These are phyloP conservation scores for Drosophila histrio DNA, from an alignment of 2,888 invertebrate species.

Conservation along the genomic window DNA sequence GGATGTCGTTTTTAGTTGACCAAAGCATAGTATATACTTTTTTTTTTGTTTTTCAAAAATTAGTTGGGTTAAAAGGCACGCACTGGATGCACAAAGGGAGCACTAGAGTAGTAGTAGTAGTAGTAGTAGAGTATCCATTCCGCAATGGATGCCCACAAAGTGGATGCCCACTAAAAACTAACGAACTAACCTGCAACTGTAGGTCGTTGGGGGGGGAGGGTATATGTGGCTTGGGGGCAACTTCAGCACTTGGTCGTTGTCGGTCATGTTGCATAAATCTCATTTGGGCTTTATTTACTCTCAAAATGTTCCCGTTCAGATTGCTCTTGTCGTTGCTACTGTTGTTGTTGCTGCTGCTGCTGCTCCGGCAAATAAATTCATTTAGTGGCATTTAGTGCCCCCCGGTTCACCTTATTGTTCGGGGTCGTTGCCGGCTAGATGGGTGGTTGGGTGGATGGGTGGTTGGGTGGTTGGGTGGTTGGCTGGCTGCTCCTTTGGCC, in stretches of 20 bases:
- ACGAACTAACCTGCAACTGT: constrained; percentile 55
- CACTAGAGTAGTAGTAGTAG: no score
- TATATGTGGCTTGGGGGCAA: constrained; percentile 54
- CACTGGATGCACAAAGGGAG: constrained; percentile 21
- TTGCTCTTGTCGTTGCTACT: constrained; percentile 33
- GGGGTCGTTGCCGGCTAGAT: constrained; percentile 48
- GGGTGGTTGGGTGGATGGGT: constrained; percentile 19
- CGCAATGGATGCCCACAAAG: constrained; percentile 67
- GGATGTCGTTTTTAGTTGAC: constrained; percentile 35
- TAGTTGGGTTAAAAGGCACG: constrained; percentile 76
- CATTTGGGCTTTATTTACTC: constrained; percentile 81
- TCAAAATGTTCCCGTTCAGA: constrained; percentile 74
- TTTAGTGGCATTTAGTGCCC: constrained; percentile 82
- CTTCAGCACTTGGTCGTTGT: constrained; percentile 80
- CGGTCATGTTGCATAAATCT: constrained; percentile 81
- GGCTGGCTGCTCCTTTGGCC: constrained; percentile 32
- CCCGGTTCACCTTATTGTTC: constrained; percentile 77
- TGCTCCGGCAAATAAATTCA: constrained; percentile 76
- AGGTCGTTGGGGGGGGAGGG: background rate
- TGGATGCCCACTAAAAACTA: constrained; percentile 78
- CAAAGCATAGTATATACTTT: background rate
- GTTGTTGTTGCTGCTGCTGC: constrained; percentile 30
- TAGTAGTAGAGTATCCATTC: constrained; percentile 30
- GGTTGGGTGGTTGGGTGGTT: constrained; percentile 15
- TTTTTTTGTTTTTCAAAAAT: constrained; percentile 43